These are phyloP conservation scores for Corythoichthys haematopterus DNA, from an alignment of 2,113 vertebrate species.

Conservation along the genomic window DNA sequence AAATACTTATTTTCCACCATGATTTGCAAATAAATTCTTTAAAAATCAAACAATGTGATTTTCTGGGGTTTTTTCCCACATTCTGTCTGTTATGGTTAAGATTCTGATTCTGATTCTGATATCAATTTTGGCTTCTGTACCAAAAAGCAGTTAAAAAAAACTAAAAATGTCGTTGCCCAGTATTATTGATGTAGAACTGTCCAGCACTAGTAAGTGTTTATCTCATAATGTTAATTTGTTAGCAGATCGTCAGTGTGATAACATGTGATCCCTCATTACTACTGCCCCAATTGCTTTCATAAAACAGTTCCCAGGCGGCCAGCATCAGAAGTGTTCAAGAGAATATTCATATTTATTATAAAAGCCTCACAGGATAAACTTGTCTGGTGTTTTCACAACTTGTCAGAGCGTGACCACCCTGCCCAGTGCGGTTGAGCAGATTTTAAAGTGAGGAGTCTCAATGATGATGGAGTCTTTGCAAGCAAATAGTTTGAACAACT, in stretches of 20 bases:
- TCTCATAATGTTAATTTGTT: background rate
- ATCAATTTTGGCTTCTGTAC: too few species aligned
- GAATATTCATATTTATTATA: conserved; percentile 4
- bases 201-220: background rate
- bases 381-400: background rate
- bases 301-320: background rate
- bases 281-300: background rate
- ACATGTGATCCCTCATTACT: background rate
- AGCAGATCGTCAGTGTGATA: background rate
- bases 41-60: too few species aligned
- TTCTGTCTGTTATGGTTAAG: too few species aligned
- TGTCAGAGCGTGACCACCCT: background rate
- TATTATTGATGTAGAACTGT: background rate
- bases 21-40: too few species aligned
- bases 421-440: background rate
- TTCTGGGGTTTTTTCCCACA: too few species aligned
- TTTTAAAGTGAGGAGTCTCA: background rate
- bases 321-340: background rate
- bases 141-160: too few species aligned
- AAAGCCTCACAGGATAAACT: background rate
- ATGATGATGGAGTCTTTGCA: background rate
- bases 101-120: too few species aligned
- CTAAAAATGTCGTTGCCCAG: too few species aligned
- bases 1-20: too few species aligned
- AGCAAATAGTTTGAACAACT: conserved; percentile 31